A percentile compares a stretch with the other conserved stretches of the same genome.
phyloP scores from a whole-genome alignment of 2,113 vertebrate species.

The Regulus satrapa region DNA sequence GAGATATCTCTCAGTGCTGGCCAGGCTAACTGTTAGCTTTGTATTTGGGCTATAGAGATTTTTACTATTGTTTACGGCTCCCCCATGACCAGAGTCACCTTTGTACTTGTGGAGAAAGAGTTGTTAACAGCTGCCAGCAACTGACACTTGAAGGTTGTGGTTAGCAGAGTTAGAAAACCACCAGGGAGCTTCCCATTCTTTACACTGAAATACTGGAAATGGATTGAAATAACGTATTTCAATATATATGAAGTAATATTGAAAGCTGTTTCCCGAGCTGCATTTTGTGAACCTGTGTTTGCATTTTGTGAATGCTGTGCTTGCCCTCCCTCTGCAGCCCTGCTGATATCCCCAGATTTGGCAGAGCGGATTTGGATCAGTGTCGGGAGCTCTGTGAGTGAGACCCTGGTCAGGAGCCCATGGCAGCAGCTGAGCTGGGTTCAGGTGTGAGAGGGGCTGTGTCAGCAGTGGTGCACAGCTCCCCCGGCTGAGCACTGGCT shows the following conservation, averaged over 20 bases:
- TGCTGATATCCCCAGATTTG: background rate
- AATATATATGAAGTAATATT: background rate
- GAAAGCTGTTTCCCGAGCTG: background rate
- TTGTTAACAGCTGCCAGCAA: background rate
- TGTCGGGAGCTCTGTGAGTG: background rate
- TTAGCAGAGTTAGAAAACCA: background rate
- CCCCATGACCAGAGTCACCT: background rate
- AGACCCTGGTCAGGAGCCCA: background rate
- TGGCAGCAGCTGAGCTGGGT: background rate
- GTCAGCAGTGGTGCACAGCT: fast-evolving
- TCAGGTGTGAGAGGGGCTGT: background rate
- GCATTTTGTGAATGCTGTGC: background rate
- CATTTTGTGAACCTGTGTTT: background rate
- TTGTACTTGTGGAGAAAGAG: background rate
- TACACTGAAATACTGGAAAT: background rate
- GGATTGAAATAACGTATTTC: background rate
- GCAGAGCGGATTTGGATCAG: fast-evolving
- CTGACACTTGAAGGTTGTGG: background rate
- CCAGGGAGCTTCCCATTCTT: background rate
- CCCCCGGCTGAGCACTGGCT: background rate
- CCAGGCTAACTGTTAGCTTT: background rate
- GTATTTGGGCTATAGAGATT: background rate
- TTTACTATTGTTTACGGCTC: background rate
- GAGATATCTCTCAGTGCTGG: background rate
- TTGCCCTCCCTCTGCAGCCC: background rate